Evolutionary conservation across 2,797 vertebrate species (phyloP).

Genomic region (Brachymystax lenok): DNA sequence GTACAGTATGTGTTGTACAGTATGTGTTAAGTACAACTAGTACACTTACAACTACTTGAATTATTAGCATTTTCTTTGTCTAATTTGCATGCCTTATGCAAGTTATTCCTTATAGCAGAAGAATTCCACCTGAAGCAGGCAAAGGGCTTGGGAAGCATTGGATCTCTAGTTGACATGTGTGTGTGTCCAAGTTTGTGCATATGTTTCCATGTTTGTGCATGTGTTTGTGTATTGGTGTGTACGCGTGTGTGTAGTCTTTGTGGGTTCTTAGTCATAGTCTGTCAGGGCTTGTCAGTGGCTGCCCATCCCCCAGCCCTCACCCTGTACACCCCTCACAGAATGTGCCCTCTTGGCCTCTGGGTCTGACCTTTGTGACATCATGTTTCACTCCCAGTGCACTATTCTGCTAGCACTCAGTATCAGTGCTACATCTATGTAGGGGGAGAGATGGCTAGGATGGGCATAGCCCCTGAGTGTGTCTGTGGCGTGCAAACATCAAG

Average conservation of each 20-base stretch:
- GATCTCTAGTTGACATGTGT: conserved; percentile 30
- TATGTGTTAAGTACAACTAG: too few relatives aligned
- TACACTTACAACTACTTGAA: background rate
- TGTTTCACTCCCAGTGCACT: conserved; percentile 42
- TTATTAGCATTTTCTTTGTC: background rate
- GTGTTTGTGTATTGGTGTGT: background rate
- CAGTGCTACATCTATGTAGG: conserved; percentile 16
- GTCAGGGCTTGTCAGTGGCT: conserved; percentile 59
- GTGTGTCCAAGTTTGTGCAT: conserved; percentile 37
- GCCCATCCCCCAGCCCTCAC: conserved; percentile 23
- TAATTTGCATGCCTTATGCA: conserved; percentile 10
- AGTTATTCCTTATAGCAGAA: conserved; percentile 10
- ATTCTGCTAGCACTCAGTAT: conserved; percentile 28
- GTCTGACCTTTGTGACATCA: conserved; percentile 54
- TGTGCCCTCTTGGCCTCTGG: conserved; percentile 53
- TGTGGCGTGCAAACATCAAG: background rate
- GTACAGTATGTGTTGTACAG: background rate
- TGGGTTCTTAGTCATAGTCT: conserved; percentile 47
- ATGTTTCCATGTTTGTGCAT: background rate
- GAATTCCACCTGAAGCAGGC: background rate
- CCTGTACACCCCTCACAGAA: conserved; percentile 27
- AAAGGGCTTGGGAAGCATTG: background rate
- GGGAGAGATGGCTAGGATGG: conserved; percentile 13
- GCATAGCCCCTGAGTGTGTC: background rate
- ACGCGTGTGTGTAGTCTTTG: conserved; percentile 20